A percentile compares a stretch with the other conserved stretches of the same genome.
phyloP scores from a whole-genome alignment of 2,888 invertebrate species.

The Brenthis daphne region DNA sequence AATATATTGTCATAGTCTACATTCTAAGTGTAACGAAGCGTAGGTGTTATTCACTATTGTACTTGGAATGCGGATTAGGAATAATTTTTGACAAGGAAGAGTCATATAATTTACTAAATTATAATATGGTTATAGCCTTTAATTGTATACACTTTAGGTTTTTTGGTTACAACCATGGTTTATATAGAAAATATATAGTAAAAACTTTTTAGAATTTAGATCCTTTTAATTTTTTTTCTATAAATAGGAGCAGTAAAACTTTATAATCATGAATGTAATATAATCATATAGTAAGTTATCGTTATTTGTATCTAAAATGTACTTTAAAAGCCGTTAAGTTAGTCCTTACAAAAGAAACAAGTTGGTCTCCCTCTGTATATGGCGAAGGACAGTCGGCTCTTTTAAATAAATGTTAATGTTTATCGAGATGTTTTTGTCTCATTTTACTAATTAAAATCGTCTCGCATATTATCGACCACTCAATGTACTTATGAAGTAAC shows the following conservation, averaged over 20 bases:
- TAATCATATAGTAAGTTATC: conserved; percentile 4
- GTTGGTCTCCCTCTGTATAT: conserved; percentile 29
- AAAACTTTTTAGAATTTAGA: too few species aligned
- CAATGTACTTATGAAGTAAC: conserved; percentile 20
- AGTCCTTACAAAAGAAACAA: conserved; percentile 27
- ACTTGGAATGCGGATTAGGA: conserved; percentile 1
- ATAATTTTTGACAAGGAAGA: neutral
- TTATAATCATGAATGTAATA: too few species aligned
- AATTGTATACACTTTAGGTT: too few species aligned
- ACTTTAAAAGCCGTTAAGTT: conserved; percentile 21
- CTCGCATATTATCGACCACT: conserved; percentile 25
- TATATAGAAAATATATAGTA: too few species aligned
- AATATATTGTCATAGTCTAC: conserved; percentile 19
- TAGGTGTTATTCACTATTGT: conserved; percentile 8
- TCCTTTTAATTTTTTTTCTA: too few species aligned
- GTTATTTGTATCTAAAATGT: conserved; percentile 14
- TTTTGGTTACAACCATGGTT: too few species aligned
- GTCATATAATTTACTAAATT: neutral
- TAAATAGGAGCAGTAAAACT: too few species aligned
- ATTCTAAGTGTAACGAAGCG: conserved; percentile 13
- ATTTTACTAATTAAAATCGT: conserved; percentile 33
- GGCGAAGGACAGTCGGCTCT: conserved; percentile 28
- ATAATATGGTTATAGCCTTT: too few species aligned
- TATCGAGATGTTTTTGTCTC: conserved; percentile 27
- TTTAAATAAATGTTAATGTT: conserved; percentile 34